phyloP scores from a whole-genome alignment of 1,140 invertebrate genomes.

The Apolygus lucorum region DNA sequence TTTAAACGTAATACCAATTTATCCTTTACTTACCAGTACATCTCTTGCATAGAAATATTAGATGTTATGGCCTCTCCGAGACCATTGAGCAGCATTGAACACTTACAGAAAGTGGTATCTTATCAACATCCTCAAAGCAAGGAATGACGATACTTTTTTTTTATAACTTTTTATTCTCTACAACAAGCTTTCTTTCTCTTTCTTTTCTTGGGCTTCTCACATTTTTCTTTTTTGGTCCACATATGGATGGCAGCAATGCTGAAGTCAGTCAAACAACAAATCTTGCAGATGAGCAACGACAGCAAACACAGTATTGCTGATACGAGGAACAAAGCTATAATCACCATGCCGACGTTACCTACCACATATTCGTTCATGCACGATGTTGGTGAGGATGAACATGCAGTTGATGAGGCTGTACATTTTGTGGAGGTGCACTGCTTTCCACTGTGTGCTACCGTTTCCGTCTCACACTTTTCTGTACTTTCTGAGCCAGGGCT shows the following conservation, averaged over 20 bases:
- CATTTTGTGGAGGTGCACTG: not conserved
- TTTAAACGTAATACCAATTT: too few relatives aligned
- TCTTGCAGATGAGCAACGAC: not conserved
- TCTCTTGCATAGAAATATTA: too few relatives aligned
- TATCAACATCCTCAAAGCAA: too few relatives aligned
- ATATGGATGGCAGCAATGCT: not conserved
- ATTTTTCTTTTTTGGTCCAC: not conserved
- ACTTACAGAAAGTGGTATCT: too few relatives aligned
- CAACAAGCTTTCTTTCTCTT: not conserved
- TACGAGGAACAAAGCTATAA: not conserved
- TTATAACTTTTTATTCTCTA: too few relatives aligned
- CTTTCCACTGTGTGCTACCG: not conserved
- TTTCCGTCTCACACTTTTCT: not conserved
- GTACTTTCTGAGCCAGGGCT: not conserved
- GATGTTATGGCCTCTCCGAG: too few relatives aligned
- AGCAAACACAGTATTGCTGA: not conserved
- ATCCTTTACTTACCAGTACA: too few relatives aligned
- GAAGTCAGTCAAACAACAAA: not conserved
- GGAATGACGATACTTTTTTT: too few relatives aligned
- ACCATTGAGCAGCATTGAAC: too few relatives aligned
- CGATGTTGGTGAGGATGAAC: too few relatives aligned
- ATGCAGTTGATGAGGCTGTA: not conserved
- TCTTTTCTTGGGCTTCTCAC: not conserved
- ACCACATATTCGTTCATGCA: not conserved
- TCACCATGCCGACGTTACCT: not conserved